These are phyloP conservation scores for Eurystomus glaucurus DNA, from an alignment of 2,797 vertebrate species.

Conservation along the genomic window DNA sequence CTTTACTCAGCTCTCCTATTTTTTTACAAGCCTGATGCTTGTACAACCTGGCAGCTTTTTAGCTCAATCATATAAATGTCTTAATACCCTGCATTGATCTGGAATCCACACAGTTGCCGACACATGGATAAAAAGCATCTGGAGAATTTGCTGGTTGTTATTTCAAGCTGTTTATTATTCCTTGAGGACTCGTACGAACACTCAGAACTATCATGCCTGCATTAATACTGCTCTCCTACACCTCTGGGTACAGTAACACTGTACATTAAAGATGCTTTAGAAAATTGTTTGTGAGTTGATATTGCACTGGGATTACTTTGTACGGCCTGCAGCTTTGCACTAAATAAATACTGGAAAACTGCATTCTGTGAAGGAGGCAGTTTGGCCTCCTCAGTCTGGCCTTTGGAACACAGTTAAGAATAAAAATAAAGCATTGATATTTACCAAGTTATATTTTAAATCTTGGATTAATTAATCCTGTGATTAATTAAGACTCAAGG, in stretches of 20 bases:
- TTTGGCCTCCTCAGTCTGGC: not conserved
- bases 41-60: slow-evolving; percentile 41
- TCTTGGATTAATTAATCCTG: slow-evolving; percentile 2
- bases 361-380: not conserved
- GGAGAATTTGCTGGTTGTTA: slow-evolving; percentile 49
- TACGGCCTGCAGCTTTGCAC: not conserved
- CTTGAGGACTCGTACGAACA: slow-evolving; percentile 20
- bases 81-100: slow-evolving; percentile 65
- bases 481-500: not conserved
- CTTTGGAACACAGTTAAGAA: not conserved
- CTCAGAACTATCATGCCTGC: slow-evolving; percentile 26
- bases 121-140: slow-evolving; percentile 36
- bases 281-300: slow-evolving; percentile 59
- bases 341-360: slow-evolving; percentile 28
- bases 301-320: slow-evolving; percentile 26
- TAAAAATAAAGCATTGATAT: not conserved
- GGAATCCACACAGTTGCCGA: slow-evolving; percentile 56
- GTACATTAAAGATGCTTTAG: slow-evolving; percentile 52
- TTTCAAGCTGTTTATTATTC: slow-evolving; percentile 75
- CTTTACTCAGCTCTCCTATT: not conserved
- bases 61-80: slow-evolving; percentile 54
- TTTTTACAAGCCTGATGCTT: not conserved
- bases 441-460: not conserved
- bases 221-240: slow-evolving; percentile 40
- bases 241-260: slow-evolving; percentile 53